Evolutionary conservation across 2,113 vertebrate genomes (phyloP), one percentile per base, ranked within the genome.

Genomic region (Eonycteris spelaea): DNA sequence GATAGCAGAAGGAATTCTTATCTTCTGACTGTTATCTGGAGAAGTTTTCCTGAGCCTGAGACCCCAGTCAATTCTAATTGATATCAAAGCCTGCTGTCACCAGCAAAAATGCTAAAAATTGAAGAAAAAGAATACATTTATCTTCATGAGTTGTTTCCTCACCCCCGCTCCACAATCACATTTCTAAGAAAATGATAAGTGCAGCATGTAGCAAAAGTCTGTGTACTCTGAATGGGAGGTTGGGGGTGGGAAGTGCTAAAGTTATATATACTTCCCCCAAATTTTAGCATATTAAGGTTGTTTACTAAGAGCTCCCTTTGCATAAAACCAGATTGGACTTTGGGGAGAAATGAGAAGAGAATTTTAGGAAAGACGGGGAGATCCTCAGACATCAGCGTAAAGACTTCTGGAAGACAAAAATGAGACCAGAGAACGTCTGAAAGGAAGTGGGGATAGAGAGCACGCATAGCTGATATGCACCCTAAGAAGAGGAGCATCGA

Each of bases 41-140:
- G 77, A 90, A 55, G 38, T 82, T 94, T 89, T 88, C 89, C 82
- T 70, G 68, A 75, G 22, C 30, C 87, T 68, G 86, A 90, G 67
- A 88, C 16, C n/a, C 55, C 45, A 94, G 18, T 96, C 80, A 93
- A 79, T 94, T 97, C 91, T 95, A 94, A 96, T 74, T 92, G 80
- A 80, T 89, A 75, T 89, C 75, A 88, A 96, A 86, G 51, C 55
- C 80, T 94, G 19, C 86, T 59, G 92, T 82, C 77, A 94, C 51
- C 43, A 86, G 91, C 78, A 91, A 95, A 97, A 95, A 43, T 26
- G 57, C 79, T 92, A 73, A 94, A 92, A 85, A 48, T 48, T 95
- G 38, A 89, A 91, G 75, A 70, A 90, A 95, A 95, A 74, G 65
- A 92, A 95, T 86, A n/a, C 30, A 74, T 89, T 95, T 1, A 0